Base-by-base conservation (phyloP, 2,888 invertebrate genomes). In the Eretmocerus hayati region DNA sequence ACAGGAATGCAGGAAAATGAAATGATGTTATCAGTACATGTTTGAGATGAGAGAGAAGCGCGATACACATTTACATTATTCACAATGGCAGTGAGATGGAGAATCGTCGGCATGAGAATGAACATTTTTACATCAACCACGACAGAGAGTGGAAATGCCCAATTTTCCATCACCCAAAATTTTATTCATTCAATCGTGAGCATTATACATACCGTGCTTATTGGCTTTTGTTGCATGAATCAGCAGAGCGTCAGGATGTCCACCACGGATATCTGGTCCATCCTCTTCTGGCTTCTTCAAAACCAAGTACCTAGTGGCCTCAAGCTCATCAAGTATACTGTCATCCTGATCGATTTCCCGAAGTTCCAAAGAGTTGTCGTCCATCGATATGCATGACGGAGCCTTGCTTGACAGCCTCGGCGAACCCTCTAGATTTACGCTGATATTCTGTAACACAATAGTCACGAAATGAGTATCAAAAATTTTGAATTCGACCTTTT, bases 171-270 rank as follows among this genome's bases (percentile, higher is more conserved):
- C 26, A 1, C 6, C 8, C 6, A 9, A 11, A 26, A 26, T 26
- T 9, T 26, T 26, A 26, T 26, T 26, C n/a, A n/a, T n/a, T n/a
- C n/a, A n/a, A n/a, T n/a, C n/a, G n/a, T n/a, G n/a, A 31, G n/a
- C n/a, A n/a, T n/a, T 9, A 26, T 42, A 65, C 70, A 69, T 74
- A 80, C 86, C 81, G 63, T 78, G 86, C 78, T 91, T 93, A 68
- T 90, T 90, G 54, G 91, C 90, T 74, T 91, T 91, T 48, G 95
- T 94, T 39, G 97, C 97, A 66, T 95, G 90, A 35, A 96, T 93
- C 55, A 97, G 85, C 45, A 99, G 81, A 1, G 94, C 95, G 71
- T 97, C 94, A 2, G 91, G 84, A 54, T 89, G 84, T 6, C 96
- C 97, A 8, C 97, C 97, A 50, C 92, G 82, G 33, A 94, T 85